Percentiles rank a stretch among this genome's conserved stretches.
Conservation (phyloP, 2,113 vertebrate species). For the Sardina pilchardus region DNA sequence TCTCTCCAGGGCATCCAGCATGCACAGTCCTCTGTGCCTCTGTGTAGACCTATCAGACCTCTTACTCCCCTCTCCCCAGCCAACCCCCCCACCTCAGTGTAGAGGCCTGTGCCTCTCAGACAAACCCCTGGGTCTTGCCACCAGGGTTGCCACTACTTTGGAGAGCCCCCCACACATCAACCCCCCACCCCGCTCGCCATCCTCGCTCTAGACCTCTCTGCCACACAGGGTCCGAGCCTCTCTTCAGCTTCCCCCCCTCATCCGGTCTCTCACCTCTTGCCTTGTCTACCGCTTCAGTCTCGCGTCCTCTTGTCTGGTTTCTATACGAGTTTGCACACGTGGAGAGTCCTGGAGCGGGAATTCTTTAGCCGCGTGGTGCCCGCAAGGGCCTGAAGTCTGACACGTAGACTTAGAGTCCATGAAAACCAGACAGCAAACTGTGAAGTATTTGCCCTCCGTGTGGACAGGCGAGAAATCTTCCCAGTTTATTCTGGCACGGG, state of each 20-base stretch:
- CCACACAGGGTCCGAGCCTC: no score
- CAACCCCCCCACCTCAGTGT: background rate
- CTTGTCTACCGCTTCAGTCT: background rate
- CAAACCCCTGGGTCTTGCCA: background rate
- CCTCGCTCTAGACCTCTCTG: background rate
- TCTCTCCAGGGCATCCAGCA: background rate
- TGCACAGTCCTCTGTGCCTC: background rate
- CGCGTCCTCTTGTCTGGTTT: constrained; percentile 4
- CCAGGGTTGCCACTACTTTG: no score
- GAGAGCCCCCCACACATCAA: no score
- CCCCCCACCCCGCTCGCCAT: no score
- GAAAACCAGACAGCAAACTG: constrained; percentile 59
- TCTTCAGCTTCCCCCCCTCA: background rate
- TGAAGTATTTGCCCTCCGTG: constrained; percentile 55
- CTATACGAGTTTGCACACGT: constrained; percentile 23
- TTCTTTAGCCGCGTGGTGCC: constrained; percentile 39
- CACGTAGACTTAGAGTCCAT: constrained; percentile 54
- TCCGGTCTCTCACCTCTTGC: background rate
- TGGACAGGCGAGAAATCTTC: constrained; percentile 58
- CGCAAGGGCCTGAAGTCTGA: constrained; percentile 47
- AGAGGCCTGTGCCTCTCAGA: background rate
- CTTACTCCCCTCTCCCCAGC: background rate
- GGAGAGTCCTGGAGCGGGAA: constrained; percentile 27
- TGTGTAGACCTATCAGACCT: background rate
- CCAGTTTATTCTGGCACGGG: constrained; percentile 62